Conservation (phyloP, 1,140 invertebrate species). For the Meteorus sp. region DNA sequence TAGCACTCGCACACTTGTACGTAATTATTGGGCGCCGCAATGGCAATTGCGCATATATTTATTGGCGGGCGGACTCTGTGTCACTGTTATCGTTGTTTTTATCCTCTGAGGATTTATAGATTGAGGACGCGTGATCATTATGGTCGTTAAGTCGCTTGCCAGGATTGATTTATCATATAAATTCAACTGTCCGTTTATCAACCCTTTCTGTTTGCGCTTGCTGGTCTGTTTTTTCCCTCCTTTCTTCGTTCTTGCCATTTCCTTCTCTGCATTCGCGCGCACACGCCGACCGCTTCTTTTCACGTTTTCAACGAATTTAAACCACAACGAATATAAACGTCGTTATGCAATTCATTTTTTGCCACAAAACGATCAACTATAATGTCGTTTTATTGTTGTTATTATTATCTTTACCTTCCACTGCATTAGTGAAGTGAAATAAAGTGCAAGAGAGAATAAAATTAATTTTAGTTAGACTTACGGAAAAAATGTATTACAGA, state of each 20-base stretch:
- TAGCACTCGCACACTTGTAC: background rate
- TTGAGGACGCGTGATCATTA: constrained; percentile 11
- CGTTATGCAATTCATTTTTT: constrained; percentile 23
- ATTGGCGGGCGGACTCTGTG: no score
- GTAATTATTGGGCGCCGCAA: background rate
- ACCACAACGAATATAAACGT: constrained; percentile 10
- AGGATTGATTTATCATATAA: constrained; percentile 24
- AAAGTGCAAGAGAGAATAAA: constrained; percentile 12
- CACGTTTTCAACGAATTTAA: constrained; percentile 16
- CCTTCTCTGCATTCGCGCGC: no score
- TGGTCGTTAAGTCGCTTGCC: constrained; percentile 26
- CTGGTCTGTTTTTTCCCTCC: no score
- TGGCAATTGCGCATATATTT: constrained; percentile 25
- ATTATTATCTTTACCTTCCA: constrained; percentile 7
- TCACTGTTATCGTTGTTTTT: no score
- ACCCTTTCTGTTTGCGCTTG: constrained; percentile 18
- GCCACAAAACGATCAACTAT: constrained; percentile 18
- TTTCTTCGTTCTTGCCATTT: no score
- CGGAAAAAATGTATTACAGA: no score
- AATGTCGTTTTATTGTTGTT: constrained; percentile 5
- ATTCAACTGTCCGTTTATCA: constrained; percentile 26
- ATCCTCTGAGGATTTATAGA: no score
- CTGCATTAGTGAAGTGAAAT: constrained; percentile 17
- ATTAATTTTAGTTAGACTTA: constrained; percentile 1
- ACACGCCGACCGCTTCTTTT: constrained; percentile 16